Conservation (phyloP, 2,113 vertebrate genomes). For the Bos taurus region DNA sequence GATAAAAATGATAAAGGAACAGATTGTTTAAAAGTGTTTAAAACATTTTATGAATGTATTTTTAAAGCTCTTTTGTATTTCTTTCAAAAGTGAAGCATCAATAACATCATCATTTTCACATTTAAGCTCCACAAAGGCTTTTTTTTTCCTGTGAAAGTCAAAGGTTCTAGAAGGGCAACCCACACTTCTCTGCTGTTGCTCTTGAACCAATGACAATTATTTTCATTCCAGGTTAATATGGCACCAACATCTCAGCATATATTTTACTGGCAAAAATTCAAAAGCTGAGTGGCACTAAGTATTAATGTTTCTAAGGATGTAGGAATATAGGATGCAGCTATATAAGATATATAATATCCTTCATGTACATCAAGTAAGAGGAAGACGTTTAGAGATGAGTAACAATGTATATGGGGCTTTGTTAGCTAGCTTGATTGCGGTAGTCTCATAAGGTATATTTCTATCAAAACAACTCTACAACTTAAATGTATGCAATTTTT, state of each 20-base stretch:
- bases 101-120: not conserved
- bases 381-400: not conserved
- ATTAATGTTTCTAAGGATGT: not conserved
- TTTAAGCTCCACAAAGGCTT: not conserved
- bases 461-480: not conserved
- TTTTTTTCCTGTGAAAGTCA: not conserved
- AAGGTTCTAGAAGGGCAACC: not conserved
- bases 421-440: not conserved
- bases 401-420: not conserved
- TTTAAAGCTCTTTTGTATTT: not conserved
- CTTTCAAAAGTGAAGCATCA: not conserved
- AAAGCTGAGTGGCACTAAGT: not conserved
- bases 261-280: not conserved
- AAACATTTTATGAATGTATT: not conserved
- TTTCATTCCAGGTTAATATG: constrained; percentile 43
- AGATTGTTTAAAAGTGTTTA: not conserved
- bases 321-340: not conserved
- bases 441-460: not conserved
- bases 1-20: not conserved
- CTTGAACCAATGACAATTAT: constrained; percentile 50
- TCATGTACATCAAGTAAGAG: not conserved
- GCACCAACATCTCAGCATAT: not conserved
- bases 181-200: not conserved
- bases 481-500: not conserved
- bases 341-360: not conserved